These are phyloP conservation scores for Bovichtus variegatus DNA, from an alignment of 2,797 vertebrate genomes.

Conservation along the genomic window DNA sequence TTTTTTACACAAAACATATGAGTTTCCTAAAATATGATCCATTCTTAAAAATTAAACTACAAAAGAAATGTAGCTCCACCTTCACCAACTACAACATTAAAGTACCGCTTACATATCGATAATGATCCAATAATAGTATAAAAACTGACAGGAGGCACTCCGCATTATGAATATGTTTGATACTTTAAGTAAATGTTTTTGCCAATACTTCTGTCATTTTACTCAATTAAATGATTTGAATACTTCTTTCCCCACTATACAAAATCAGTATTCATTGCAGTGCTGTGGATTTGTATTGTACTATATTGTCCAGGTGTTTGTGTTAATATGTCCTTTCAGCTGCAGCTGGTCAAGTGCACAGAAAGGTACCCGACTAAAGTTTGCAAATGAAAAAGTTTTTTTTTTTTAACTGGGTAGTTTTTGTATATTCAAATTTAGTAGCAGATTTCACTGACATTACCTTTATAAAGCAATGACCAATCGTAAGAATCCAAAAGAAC, in stretches of 20 bases:
- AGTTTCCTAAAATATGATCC: background rate
- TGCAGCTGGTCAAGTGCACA: background rate
- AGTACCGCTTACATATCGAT: background rate
- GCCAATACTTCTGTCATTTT: background rate
- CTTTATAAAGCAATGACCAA: background rate
- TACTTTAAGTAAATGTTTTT: background rate
- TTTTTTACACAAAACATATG: background rate
- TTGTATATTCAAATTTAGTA: constrained; percentile 13
- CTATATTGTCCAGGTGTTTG: background rate
- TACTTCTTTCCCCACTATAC: background rate
- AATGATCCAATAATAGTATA: background rate
- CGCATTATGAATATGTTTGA: background rate
- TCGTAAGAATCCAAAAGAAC: too few relatives aligned
- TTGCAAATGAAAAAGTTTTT: background rate
- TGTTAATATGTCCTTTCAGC: background rate
- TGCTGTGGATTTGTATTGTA: background rate
- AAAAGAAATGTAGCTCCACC: background rate
- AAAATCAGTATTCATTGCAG: background rate
- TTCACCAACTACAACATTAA: background rate
- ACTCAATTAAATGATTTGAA: background rate
- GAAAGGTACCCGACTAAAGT: background rate
- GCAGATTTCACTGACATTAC: background rate
- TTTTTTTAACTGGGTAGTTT: fast-evolving
- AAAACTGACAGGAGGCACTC: background rate
- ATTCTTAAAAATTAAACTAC: background rate